These are phyloP conservation scores for Turritopsis rubra DNA, from an alignment of 30 jellyfish, hydroid and myxozoan genomes.

Conservation along the genomic window DNA sequence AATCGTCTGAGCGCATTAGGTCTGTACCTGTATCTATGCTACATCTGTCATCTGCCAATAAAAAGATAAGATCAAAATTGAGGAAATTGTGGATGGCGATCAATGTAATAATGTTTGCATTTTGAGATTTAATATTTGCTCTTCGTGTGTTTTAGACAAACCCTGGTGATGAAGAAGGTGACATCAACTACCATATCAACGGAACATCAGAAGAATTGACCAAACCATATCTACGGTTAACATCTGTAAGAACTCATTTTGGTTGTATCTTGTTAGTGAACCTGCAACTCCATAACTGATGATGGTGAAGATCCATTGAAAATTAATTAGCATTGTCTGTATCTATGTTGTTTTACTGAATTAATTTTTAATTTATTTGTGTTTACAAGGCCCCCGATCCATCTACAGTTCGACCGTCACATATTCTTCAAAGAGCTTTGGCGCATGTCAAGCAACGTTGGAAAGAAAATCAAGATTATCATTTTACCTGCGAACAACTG, in stretches of 20 bases:
- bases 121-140: no score
- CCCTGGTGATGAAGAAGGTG: slow-evolving; percentile 50
- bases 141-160: slow-evolving; percentile 3
- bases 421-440: slow-evolving; percentile 58
- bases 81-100: no score
- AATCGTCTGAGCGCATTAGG: no score
- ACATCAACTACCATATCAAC: slow-evolving; percentile 69
- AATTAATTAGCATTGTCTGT: neutral
- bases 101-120: no score
- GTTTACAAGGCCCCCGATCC: slow-evolving; percentile 98
- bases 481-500: slow-evolving; percentile 89
- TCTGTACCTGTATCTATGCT: no score
- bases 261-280: neutral
- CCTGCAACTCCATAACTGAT: neutral
- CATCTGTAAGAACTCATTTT: slow-evolving; percentile 55
- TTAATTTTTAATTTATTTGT: no score
- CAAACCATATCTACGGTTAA: slow-evolving; percentile 68
- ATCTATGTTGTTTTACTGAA: no score
- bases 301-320: neutral
- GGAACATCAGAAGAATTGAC: slow-evolving; percentile 77
- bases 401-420: slow-evolving; percentile 88
- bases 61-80: no score
- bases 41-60: no score
- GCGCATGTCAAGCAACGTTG: slow-evolving; percentile 63
- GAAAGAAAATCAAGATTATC: slow-evolving; percentile 84